These are phyloP conservation scores for Nymphalis polychloros DNA, from an alignment of 2,888 invertebrate genomes.

Conservation along the genomic window DNA sequence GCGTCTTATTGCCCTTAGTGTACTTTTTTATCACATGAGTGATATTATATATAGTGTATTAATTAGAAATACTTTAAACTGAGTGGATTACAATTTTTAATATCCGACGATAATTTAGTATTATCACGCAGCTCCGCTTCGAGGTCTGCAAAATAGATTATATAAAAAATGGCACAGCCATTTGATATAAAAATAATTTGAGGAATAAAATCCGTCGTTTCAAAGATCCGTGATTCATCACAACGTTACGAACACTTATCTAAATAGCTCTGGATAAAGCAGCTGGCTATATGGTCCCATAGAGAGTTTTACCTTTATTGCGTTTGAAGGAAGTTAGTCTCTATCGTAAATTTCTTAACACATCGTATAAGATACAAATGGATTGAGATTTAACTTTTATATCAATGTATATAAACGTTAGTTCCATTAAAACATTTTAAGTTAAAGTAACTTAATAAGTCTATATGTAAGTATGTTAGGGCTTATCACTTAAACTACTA, in stretches of 20 bases:
- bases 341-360: not conserved
- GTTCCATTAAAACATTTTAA: too few relatives aligned
- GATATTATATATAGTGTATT: too few relatives aligned
- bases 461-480: not conserved
- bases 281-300: constrained; percentile 12
- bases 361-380: not conserved
- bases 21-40: too few relatives aligned
- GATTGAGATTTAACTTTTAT: not conserved
- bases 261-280: constrained; percentile 20
- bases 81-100: too few relatives aligned
- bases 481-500: too few relatives aligned
- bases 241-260: constrained; percentile 7
- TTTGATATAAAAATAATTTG: not conserved
- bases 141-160: too few relatives aligned
- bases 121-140: too few relatives aligned
- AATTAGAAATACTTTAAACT: too few relatives aligned
- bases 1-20: too few relatives aligned
- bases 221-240: not conserved
- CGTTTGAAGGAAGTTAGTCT: constrained; percentile 1
- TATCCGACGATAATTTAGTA: too few relatives aligned
- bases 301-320: constrained; percentile 22
- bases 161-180: too few relatives aligned
- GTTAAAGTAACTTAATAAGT: not conserved
- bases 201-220: not conserved
- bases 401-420: not conserved